A percentile compares a stretch with the other conserved stretches of the same genome.
These are phyloP conservation scores for Leptinotarsa peninsularis DNA, from an alignment of 2,888 invertebrate genomes.

Conservation along the genomic window DNA sequence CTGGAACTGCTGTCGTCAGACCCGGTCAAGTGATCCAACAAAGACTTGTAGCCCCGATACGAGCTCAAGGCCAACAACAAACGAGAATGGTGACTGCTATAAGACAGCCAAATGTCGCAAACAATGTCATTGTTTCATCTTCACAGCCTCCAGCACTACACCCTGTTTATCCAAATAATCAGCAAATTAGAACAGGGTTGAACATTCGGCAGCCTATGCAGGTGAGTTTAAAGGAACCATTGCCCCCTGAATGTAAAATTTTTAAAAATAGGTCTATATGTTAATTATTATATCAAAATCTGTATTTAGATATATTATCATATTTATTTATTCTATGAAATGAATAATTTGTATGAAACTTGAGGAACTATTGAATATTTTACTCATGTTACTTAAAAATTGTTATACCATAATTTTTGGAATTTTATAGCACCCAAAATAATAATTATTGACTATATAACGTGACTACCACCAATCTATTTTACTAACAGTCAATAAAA, in stretches of 20 bases:
- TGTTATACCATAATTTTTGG: too few relatives aligned
- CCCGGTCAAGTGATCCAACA: conserved; percentile 70
- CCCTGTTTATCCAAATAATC: conserved; percentile 60
- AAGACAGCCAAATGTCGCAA: conserved; percentile 58
- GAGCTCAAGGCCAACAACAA: conserved; percentile 54
- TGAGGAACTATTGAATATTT: neutral
- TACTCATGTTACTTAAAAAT: too few relatives aligned
- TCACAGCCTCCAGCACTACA: conserved; percentile 66
- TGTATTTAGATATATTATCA: too few relatives aligned
- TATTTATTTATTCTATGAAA: too few relatives aligned
- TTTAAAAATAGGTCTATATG: too few relatives aligned
- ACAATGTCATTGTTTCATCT: conserved; percentile 62
- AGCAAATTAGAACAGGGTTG: conserved; percentile 43
- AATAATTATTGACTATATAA: too few relatives aligned
- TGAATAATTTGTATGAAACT: neutral
- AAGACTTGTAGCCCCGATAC: conserved; percentile 68
- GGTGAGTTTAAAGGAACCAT: conserved; percentile 46
- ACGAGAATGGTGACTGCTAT: conserved; percentile 64
- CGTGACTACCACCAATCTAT: too few relatives aligned
- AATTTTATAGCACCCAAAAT: too few relatives aligned
- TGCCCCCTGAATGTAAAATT: too few relatives aligned
- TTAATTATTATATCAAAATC: too few relatives aligned
- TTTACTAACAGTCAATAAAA: too few relatives aligned
- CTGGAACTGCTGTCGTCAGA: conserved; percentile 66
- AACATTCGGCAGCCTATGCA: conserved; percentile 54